Base-by-base conservation (phyloP, 2,797 vertebrate genomes). In the Brachyalestes nurse region DNA sequence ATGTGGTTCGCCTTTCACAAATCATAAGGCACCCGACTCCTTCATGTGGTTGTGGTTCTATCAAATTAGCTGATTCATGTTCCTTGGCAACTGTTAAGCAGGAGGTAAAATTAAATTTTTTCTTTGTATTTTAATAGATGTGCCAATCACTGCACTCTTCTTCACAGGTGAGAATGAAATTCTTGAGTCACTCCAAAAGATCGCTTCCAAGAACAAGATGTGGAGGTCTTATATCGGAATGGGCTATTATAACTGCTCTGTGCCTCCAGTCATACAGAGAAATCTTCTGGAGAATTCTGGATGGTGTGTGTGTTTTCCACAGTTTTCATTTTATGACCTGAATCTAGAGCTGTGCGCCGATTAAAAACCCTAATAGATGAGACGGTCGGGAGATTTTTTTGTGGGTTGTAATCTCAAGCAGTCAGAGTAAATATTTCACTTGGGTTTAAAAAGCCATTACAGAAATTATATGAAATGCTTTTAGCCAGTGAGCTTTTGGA, bases 201-300 rank as follows among this genome's bases (percentile, higher is more conserved):
- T 99, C 83, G 96, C 97, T 74, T 95, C 92, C 78, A 95, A 94
- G 91, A 99, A 99, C 92, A 95, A 97, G 91, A 89, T 98, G 10
- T 99, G 97, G 97, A 91, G 97, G 38, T 99, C 98, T 1, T 99
- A 98, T 51, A 99, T 99, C 28, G 98, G 98, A 81, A 99, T 98
- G 98, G 98, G 98, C 47, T 99, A 99, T 91, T 99, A 99, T 88
- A 98, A 95, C 93, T 99, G 98, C 90, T 97, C 95, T 0, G 94
- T 98, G 10, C 98, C 98, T 0, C 97, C 95, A 2, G 93, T 96
- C 76, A 97, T 99, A 78, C 90, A 97, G 72, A 92, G 97, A 21
- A 99, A 99, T 87, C 94, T 99, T 53, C 83, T 99, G 92, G 97
- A 99, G 91, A 99, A 99, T 57, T 92, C 98, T 28, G 98, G 98